Base-by-base conservation (phyloP, 37 sponge, comb jelly and placozoan genomes). In the Haliclona indistincta region DNA sequence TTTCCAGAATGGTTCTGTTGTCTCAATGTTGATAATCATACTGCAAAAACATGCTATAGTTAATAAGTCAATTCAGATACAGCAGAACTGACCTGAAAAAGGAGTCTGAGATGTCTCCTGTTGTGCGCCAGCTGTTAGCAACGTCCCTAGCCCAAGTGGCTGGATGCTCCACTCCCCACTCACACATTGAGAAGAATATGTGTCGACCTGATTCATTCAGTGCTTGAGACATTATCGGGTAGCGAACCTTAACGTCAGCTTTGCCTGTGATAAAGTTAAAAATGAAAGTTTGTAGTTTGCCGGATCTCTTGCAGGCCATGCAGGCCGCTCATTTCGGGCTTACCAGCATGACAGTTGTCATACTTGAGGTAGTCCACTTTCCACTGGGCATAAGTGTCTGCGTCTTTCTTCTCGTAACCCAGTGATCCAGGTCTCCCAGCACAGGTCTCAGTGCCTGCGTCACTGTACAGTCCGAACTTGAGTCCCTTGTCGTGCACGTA, bases 81-180 rank as follows among this genome's bases (percentile, higher is more conserved):
- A 61, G 51, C 51, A 17, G 15, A 17, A 47, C 15, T 17, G 10
- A 47, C 20, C 44, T 64, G 43, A 64, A 53, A 85, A 85, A 93
- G 55, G 75, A 55, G 42, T 88, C 89, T 5, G 38, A 4, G 32
- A 93, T 93, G 67, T 93, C 93, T n/a, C 73, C 74, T 15, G 93
- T 93, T 10, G 93, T 93, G 4, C 93, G 73, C 93, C 93, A 93
- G 53, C 93, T 93, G 69, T 93, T 93, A 8, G 89, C 93, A 19
- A 93, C 85, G 0, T 35, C n/a, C 2, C 77, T 54, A 32, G 85
- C 88, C 93, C 93, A 93, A 0, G 52, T 67, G 39, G 84, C 83
- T 5, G 87, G 87, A 43, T 76, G 47, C 19, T 91, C 86, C 4
- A 51, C 30, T 0, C 83, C 83, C 86, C 89, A 84, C 67, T 93